Percentiles rank a stretch among this genome's conserved stretches.
Conservation (phyloP, 2,113 vertebrate species). For the Pan troglodytes region NHGRI_mPanTro3-v2.1_pri NC_072402.2:47937001-47937500, state of each 20-base stretch:
- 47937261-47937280: slow-evolving; percentile 20
- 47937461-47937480: slow-evolving; percentile 20
- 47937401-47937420: background rate
- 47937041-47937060: too few species aligned
- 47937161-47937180: background rate
- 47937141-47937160: background rate
- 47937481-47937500: background rate
- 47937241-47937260: background rate
- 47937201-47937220: background rate
- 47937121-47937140: background rate
- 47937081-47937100: background rate
- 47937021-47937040: background rate
- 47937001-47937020: background rate
- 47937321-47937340: background rate
- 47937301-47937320: background rate
- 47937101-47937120: background rate
- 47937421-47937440: background rate
- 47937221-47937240: slow-evolving; percentile 20
- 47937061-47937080: background rate
- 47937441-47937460: background rate
- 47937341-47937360: slow-evolving; percentile 1
- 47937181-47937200: background rate
- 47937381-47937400: background rate
- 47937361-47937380: background rate
- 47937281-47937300: background rate